These are phyloP conservation scores for Ochotona princeps DNA, from an alignment of 2,113 vertebrate genomes.

Conservation along the genomic window DNA sequence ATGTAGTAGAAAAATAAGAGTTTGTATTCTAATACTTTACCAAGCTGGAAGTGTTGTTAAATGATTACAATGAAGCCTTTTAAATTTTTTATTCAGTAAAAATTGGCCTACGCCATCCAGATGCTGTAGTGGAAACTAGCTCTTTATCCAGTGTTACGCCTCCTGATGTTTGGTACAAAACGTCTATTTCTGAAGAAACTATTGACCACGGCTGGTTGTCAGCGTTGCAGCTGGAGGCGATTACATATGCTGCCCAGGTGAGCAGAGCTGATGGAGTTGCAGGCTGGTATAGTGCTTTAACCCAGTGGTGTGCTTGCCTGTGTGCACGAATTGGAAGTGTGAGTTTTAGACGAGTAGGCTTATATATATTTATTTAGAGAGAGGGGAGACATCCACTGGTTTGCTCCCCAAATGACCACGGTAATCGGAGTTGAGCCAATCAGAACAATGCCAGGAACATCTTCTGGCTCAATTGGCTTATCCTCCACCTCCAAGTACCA, in stretches of 20 bases:
- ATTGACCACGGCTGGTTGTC: conserved; percentile 97
- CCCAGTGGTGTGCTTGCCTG: no score
- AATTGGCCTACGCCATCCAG: conserved; percentile 95
- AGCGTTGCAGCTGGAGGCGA: conserved; percentile 96
- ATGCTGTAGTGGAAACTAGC: conserved; percentile 98
- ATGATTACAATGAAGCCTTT: conserved; percentile 26
- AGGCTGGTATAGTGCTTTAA: background rate
- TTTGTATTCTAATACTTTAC: conserved; percentile 8
- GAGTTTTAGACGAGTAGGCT: no score
- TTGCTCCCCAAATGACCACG: no score
- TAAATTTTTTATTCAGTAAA: conserved; percentile 88
- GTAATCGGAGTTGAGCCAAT: no score
- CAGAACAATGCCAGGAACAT: no score
- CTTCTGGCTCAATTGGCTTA: no score
- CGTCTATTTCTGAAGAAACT: conserved; percentile 96
- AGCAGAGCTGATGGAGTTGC: background rate
- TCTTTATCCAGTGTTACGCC: conserved; percentile 97
- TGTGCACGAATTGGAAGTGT: no score
- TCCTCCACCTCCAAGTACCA: no score
- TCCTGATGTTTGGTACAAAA: conserved; percentile 97
- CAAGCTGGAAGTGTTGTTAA: background rate
- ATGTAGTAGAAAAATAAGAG: background rate
- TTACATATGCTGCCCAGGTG: conserved; percentile 98
- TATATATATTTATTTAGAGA: no score
- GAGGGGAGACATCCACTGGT: no score